These are phyloP conservation scores for Julus scanicus DNA, from an alignment of 2,888 invertebrate species.

Conservation along the genomic window DNA sequence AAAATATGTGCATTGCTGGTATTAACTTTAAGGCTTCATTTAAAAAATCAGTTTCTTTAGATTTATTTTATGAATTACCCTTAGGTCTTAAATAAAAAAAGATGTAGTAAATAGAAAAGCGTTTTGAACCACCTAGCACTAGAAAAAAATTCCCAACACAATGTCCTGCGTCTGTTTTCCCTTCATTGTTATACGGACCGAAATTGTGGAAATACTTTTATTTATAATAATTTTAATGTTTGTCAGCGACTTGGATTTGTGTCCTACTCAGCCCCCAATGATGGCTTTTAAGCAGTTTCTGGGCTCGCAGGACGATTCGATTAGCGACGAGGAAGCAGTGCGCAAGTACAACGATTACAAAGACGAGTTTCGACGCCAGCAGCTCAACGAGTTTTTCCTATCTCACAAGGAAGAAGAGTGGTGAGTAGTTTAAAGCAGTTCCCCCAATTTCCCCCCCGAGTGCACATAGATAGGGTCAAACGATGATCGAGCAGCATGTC, in stretches of 20 bases:
- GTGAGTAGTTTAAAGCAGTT: conserved; percentile 72
- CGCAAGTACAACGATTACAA: conserved; percentile 99
- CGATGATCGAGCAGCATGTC: background rate
- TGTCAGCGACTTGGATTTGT: conserved; percentile 62
- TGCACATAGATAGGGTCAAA: background rate
- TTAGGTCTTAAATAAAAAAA: no score
- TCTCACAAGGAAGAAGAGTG: conserved; percentile 99
- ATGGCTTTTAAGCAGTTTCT: conserved; percentile 97
- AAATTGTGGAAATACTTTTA: no score
- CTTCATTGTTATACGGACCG: no score
- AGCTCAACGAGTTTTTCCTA: conserved; percentile 98
- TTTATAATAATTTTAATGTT: background rate
- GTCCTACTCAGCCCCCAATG: conserved; percentile 91
- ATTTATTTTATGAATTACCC: no score
- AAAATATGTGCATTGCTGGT: no score
- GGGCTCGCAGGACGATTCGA: conserved; percentile 95
- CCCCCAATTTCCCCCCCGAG: background rate
- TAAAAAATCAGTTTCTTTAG: no score
- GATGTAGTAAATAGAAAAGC: no score
- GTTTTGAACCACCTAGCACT: no score
- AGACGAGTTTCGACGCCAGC: conserved; percentile 93
- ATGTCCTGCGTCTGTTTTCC: no score
- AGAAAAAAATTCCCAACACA: no score
- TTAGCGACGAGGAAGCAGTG: conserved; percentile 96
- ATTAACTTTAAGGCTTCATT: no score